phyloP scores from a whole-genome alignment of 2,888 invertebrate genomes.

The Thecocarcelia acutangulata region DNA sequence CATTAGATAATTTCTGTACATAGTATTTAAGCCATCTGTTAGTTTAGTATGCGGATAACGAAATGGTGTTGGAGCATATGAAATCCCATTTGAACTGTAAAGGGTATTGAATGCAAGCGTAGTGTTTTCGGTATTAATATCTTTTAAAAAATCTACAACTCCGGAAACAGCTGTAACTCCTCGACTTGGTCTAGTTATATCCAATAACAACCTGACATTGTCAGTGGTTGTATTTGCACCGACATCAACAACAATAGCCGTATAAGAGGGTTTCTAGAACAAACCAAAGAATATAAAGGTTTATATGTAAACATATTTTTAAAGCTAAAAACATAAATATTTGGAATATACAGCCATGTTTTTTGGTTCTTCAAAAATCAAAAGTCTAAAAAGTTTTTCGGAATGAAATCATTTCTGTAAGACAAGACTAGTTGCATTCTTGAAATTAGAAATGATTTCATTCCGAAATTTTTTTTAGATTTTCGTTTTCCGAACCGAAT shows the following conservation, averaged over 20 bases:
- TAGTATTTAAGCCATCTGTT: slow-evolving; percentile 9
- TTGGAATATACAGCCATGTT: too few relatives aligned
- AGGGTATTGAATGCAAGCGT: neutral
- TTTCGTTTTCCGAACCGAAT: too few relatives aligned
- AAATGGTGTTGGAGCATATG: slow-evolving; percentile 30
- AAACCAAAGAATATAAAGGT: too few relatives aligned
- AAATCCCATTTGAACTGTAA: slow-evolving; percentile 38
- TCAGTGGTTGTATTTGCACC: slow-evolving; percentile 17
- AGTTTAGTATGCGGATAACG: neutral
- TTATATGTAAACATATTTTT: too few relatives aligned
- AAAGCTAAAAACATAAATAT: too few relatives aligned
- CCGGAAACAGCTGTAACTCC: slow-evolving; percentile 16
- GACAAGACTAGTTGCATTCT: too few relatives aligned
- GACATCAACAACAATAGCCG: slow-evolving; percentile 13
- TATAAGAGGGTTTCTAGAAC: too few relatives aligned
- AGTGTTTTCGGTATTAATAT: slow-evolving; percentile 19
- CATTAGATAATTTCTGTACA: slow-evolving; percentile 32
- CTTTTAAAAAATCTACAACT: slow-evolving; percentile 14
- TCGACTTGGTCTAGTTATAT: slow-evolving; percentile 20
- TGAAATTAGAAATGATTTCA: too few relatives aligned
- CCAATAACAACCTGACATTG: neutral
- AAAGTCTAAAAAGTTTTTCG: too few relatives aligned
- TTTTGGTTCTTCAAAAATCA: too few relatives aligned
- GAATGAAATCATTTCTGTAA: too few relatives aligned
- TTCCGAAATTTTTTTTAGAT: too few relatives aligned